Evolutionary conservation across 2,113 vertebrate species (phyloP), one percentile per base, ranked within the genome.

Genomic region (Laterallus jamaicensis): DNA sequence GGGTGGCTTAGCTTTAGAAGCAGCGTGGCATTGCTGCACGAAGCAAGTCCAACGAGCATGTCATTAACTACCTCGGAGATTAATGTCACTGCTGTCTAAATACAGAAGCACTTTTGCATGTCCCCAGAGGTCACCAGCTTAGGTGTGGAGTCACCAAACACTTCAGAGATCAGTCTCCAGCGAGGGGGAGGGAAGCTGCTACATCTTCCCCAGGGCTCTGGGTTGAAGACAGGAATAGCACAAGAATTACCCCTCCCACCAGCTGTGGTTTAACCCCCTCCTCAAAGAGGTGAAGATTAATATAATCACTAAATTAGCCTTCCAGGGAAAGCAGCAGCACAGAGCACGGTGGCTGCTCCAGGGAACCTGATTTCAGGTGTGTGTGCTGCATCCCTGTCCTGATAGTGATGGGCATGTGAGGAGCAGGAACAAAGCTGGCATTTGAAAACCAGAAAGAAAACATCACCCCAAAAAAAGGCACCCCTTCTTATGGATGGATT

Each of bases 321-420:
- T 11, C 35, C 6, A 52, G 68, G 39, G 19, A 28, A 25, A 37
- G 49, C 37, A 3, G 16, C 7, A 20, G n/a, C n/a, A 26, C 1
- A 4, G 56, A 62, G 37, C 15, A 2, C 2, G 7, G 35, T 35
- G 4, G 63, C n/a, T 24, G 63, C 19, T 70, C 39, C 49, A 3
- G 35, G 39, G 22, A 8, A 18, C 26, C 69, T 17, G 21, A 15
- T 68, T 40, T 21, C 32, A 5, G 5, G 2, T 3, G 26, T 4
- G 21, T 2, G 4, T 2, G 20, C 12, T n/a, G 49, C 29, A 20
- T 15, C 73, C 29, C 47, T 28, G 17, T 9, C 58, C 29, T 3
- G 20, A 1, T 2, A 1, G 4, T 20, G 5, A 9, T 2, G 31
- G 60, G 25, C 3, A 0, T 3, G 3, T 8, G 13, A 21, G 42